Conservation (phyloP, 2,888 invertebrate genomes). For the Drosophila subsilvestris region DNA sequence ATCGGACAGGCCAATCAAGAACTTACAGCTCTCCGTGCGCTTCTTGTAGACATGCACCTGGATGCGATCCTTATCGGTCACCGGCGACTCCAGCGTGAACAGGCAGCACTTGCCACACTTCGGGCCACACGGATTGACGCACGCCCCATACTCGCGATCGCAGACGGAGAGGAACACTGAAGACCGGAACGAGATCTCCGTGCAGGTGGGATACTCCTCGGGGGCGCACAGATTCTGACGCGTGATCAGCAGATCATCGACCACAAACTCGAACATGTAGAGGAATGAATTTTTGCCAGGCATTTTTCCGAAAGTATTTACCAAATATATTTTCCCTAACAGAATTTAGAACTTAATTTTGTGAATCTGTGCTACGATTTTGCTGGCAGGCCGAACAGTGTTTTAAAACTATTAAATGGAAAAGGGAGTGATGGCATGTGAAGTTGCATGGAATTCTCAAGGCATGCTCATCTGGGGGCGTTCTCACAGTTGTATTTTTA, state of each 20-base stretch:
- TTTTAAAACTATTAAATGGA: not conserved
- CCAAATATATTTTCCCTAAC: not conserved
- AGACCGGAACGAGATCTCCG: constrained; percentile 82
- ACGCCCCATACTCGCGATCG: constrained; percentile 81
- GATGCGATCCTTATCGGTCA: constrained; percentile 79
- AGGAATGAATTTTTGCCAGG: constrained; percentile 77
- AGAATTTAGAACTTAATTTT: not conserved
- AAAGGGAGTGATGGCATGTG: not conserved
- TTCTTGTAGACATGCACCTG: constrained; percentile 82
- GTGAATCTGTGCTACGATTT: constrained; percentile 4
- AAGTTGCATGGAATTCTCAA: not conserved
- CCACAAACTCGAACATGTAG: constrained; percentile 83
- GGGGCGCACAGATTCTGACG: constrained; percentile 83
- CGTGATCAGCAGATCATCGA: constrained; percentile 82
- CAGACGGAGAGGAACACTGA: constrained; percentile 81
- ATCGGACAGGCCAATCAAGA: constrained; percentile 81
- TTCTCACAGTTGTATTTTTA: too few species aligned
- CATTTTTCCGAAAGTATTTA: not conserved
- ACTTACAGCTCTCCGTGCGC: constrained; percentile 82
- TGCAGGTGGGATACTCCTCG: constrained; percentile 83
- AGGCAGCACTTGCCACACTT: constrained; percentile 82
- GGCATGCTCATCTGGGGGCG: not conserved
- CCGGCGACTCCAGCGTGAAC: constrained; percentile 80
- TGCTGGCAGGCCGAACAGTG: constrained; percentile 10
- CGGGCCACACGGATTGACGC: constrained; percentile 67